A percentile compares a stretch with the other conserved stretches of the same genome.
These are phyloP conservation scores for Holotrichia oblita DNA, from an alignment of 1,140 invertebrate species.

Conservation along the genomic window DNA sequence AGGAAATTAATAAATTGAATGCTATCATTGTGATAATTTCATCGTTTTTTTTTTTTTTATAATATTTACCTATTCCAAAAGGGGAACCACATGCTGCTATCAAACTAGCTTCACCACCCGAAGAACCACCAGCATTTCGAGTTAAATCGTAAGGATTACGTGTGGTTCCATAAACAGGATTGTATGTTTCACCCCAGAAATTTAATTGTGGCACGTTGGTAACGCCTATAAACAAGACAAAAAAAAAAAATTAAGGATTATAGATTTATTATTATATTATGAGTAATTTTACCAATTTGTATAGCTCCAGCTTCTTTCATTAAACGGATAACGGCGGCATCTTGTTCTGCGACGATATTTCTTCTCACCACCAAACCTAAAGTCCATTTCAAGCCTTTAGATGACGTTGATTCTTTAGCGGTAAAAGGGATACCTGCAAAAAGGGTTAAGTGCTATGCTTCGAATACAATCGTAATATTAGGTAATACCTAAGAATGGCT, in stretches of 20 bases:
- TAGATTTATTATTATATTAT: not conserved
- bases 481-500: conserved; percentile 79
- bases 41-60: too few relatives aligned
- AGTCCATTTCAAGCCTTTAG: conserved; percentile 71
- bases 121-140: conserved; percentile 85
- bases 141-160: conserved; percentile 91
- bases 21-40: not conserved
- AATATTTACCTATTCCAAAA: conserved; percentile 81
- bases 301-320: conserved; percentile 87
- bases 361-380: conserved; percentile 72
- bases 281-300: conserved; percentile 39
- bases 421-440: conserved; percentile 83
- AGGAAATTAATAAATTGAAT: not conserved
- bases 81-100: conserved; percentile 81
- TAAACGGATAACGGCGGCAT: conserved; percentile 79
- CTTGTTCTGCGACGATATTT: conserved; percentile 68
- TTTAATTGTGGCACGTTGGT: conserved; percentile 93
- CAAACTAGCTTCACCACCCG: conserved; percentile 81
- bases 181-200: conserved; percentile 87
- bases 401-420: conserved; percentile 68
- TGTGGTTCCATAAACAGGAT: conserved; percentile 91
- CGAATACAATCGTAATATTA: too few relatives aligned
- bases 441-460: too few relatives aligned
- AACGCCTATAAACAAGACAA: conserved; percentile 60
- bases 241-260: not conserved